Conservation (phyloP, 92 coral and sea anemone species). For the Diadumene lineata region DNA sequence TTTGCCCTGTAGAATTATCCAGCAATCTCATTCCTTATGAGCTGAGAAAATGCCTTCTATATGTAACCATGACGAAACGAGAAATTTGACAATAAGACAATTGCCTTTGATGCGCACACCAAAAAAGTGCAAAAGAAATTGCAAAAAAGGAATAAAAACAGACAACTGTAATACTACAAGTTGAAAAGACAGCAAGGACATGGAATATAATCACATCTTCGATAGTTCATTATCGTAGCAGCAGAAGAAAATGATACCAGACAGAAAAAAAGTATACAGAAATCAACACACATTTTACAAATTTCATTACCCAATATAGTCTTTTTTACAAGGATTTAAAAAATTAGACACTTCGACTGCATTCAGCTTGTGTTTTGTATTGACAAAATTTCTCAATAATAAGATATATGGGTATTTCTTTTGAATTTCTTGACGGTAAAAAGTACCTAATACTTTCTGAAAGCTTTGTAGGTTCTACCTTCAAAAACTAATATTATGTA, state of each 20-base stretch:
- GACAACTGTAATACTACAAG: too few relatives aligned
- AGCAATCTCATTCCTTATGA: too few relatives aligned
- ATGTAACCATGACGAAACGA: too few relatives aligned
- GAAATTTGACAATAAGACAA: too few relatives aligned
- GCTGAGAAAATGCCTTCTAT: too few relatives aligned
- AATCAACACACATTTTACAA: slow-evolving; percentile 4
- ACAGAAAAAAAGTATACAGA: background rate
- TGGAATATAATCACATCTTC: too few relatives aligned
- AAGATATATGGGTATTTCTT: background rate
- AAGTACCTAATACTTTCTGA: background rate
- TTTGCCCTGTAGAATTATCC: too few relatives aligned
- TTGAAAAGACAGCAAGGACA: too few relatives aligned
- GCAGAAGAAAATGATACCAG: background rate
- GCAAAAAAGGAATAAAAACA: too few relatives aligned
- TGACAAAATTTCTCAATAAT: background rate
- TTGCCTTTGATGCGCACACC: too few relatives aligned
- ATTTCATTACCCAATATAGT: background rate
- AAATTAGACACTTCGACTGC: background rate
- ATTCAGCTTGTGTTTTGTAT: background rate
- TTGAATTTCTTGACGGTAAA: background rate
- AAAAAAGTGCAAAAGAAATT: too few relatives aligned
- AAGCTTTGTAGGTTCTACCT: background rate
- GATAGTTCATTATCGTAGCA: too few relatives aligned
- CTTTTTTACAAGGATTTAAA: slow-evolving; percentile 8
- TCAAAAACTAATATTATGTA: slow-evolving; percentile 6